Base-by-base conservation (phyloP, 2,113 vertebrate species). In the Solea senegalensis region DNA sequence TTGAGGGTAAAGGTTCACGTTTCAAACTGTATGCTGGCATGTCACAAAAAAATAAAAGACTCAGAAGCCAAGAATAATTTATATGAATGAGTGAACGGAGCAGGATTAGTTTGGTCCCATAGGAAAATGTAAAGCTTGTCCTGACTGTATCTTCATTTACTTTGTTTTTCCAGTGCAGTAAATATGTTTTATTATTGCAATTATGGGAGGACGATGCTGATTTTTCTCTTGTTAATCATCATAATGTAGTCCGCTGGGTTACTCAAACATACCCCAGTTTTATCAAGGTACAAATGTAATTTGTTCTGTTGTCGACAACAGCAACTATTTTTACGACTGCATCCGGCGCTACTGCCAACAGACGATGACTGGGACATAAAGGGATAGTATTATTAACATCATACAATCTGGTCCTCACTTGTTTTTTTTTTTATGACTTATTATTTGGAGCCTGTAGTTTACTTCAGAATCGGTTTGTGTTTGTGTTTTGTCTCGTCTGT, bases 1-100 rank as follows among this genome's bases (percentile, higher is more conserved):
- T 71, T 60, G 39, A 74, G n/a, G 66, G 49, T 39, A 50, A 34
- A 34, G 34, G 34, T 34, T 34, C 5, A 74, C 7, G 1, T 44
- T 48, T 71, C 21, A 58, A 69, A 58, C 21, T 62, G 40, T 78
- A 54, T 76, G 40, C 51, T 56, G 83, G 76, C 73, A 80, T 85
- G 82, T 77, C 26, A 54, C 40, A 70, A 40, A 44, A 74, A 72
- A 67, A 56, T 14, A 62, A 75, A 53, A 78, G 67, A 83, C 67
- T 3, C 8, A 58, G 58, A 67, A 1, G 41, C 21, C 52, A 49
- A 21, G 9, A 13, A n/a, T 57, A 62, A 63, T 28, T 9, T 50
- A 40, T 74, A 11, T 76, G 16, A 78, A 69, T 62, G 58, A 77
- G 43, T 53, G n/a, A 58, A 14, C 1, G 8, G 3, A 49, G 51